phyloP scores from a whole-genome alignment of 2,888 invertebrate genomes.

The Metalampra italica region DNA sequence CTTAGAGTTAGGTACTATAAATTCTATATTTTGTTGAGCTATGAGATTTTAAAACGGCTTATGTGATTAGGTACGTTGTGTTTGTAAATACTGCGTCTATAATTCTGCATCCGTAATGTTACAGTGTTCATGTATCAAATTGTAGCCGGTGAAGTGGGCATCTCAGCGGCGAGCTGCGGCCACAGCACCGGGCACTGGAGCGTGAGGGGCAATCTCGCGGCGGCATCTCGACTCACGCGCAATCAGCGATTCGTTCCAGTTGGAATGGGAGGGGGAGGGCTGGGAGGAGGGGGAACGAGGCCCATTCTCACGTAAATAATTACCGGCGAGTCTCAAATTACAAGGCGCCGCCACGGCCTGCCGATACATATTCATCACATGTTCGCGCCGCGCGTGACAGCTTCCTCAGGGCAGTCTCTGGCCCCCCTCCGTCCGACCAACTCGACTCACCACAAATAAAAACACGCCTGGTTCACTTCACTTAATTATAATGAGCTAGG shows the following conservation, averaged over 20 bases:
- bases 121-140: constrained; percentile 16
- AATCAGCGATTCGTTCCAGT: constrained; percentile 75
- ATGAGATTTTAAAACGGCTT: too few species aligned
- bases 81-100: neutral
- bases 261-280: constrained; percentile 29
- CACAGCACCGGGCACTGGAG: constrained; percentile 33
- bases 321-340: constrained; percentile 75
- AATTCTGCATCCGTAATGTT: neutral
- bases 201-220: constrained; percentile 62
- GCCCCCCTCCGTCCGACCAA: neutral
- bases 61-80: too few species aligned
- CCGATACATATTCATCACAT: constrained; percentile 75
- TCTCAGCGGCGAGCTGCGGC: constrained; percentile 25
- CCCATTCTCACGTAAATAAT: constrained; percentile 77
- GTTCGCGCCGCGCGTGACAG: constrained; percentile 73
- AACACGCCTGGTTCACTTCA: constrained; percentile 28
- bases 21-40: too few species aligned
- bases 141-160: constrained; percentile 1
- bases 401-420: constrained; percentile 58
- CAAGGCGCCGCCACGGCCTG: constrained; percentile 70
- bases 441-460: constrained; percentile 15
- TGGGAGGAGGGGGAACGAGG: constrained; percentile 36
- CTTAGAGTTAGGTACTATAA: too few species aligned
- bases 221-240: constrained; percentile 64
- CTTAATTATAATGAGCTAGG: constrained; percentile 21